Evolutionary conservation across 2,797 vertebrate species (phyloP).

Genomic region (Myotis planiceps): DNA sequence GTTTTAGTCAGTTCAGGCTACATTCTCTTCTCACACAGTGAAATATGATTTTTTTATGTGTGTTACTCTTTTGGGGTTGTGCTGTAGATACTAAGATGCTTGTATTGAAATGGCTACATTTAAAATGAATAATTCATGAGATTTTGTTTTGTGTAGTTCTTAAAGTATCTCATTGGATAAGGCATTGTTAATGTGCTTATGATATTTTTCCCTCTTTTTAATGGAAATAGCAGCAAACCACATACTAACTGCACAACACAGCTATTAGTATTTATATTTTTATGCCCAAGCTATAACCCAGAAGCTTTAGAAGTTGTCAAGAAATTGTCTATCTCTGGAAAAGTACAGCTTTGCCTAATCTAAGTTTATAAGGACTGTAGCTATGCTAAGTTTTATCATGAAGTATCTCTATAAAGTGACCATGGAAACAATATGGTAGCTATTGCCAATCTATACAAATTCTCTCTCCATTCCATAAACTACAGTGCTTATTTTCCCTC

Average conservation of each 20-base stretch:
- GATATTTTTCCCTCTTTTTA: neutral
- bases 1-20: neutral
- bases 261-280: conserved; percentile 25
- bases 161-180: neutral
- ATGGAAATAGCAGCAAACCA: neutral
- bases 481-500: neutral
- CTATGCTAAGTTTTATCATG: neutral
- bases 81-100: neutral
- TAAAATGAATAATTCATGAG: conserved; percentile 40
- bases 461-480: neutral
- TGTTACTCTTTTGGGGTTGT: neutral
- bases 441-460: neutral
- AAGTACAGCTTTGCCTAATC: neutral
- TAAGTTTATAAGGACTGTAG: neutral
- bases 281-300: neutral
- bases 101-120: conserved; percentile 1
- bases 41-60: neutral
- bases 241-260: neutral
- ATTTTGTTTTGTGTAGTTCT: conserved; percentile 35
- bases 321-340: neutral
- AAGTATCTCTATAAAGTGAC: neutral
- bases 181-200: neutral
- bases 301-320: neutral
- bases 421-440: neutral
- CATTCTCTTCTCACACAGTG: neutral